A percentile compares a stretch with the other conserved stretches of the same genome.
These are phyloP conservation scores for Physocephala rufipes DNA, from an alignment of 2,888 invertebrate species.

Conservation along the genomic window DNA sequence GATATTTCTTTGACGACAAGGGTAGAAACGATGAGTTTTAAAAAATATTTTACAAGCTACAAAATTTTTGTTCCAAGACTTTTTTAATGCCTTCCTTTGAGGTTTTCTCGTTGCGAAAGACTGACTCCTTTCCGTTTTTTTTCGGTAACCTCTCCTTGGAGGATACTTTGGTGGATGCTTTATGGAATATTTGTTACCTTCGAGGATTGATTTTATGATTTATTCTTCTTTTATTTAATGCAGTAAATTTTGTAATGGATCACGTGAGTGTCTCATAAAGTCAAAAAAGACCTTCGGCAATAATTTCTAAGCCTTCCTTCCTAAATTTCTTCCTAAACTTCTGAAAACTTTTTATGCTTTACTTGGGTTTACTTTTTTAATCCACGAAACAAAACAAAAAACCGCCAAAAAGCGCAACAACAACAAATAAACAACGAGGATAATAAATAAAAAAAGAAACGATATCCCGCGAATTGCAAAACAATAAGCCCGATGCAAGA, in stretches of 20 bases:
- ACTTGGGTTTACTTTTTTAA: slow-evolving; percentile 28
- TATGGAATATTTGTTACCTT: not conserved
- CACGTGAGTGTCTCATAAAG: no score
- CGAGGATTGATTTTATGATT: slow-evolving; percentile 5
- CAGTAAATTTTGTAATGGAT: no score
- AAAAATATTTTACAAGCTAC: slow-evolving; percentile 13
- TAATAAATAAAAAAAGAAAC: slow-evolving; percentile 4
- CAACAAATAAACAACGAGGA: slow-evolving; percentile 17
- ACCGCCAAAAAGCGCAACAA: slow-evolving; percentile 4
- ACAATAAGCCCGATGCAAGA: not conserved
- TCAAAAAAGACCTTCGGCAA: not conserved
- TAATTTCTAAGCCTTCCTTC: not conserved
- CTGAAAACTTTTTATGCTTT: slow-evolving; percentile 34
- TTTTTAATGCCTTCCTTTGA: slow-evolving; percentile 4
- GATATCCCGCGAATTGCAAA: not conserved
- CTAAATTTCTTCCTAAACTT: slow-evolving; percentile 1
- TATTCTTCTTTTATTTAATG: no score
- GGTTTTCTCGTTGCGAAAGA: not conserved
- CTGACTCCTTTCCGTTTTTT: no score
- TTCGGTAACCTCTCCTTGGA: not conserved
- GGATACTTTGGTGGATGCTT: not conserved
- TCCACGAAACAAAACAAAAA: slow-evolving; percentile 2
- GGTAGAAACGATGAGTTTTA: slow-evolving; percentile 17
- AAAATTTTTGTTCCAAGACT: slow-evolving; percentile 12
- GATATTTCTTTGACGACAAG: not conserved